These are phyloP conservation scores for Tapirus terrestris DNA, from an alignment of 2,113 vertebrate species.

Conservation along the genomic window DNA sequence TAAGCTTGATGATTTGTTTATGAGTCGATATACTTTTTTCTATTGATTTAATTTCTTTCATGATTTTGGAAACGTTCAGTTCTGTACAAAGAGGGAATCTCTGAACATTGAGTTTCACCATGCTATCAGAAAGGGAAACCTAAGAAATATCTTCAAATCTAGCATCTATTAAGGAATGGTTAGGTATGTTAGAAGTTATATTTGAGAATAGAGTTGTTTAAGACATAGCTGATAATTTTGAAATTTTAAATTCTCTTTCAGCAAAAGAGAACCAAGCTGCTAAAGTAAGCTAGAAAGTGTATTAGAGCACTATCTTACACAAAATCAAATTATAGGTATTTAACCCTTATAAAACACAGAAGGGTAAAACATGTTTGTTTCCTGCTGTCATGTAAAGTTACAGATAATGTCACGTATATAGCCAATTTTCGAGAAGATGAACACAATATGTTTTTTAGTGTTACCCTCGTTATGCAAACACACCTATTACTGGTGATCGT, in stretches of 20 bases:
- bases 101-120: neutral
- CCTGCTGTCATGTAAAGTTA: neutral
- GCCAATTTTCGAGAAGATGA: neutral
- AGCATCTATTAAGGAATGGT: neutral
- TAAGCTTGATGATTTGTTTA: neutral
- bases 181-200: neutral
- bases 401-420: neutral
- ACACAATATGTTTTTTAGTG: neutral
- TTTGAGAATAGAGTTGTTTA: neutral
- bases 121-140: neutral
- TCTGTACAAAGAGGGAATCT: neutral
- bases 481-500: neutral
- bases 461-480: neutral
- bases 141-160: neutral
- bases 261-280: neutral
- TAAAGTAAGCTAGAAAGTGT: neutral
- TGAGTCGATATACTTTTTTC: neutral
- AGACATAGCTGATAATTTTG: neutral
- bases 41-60: neutral
- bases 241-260: slow-evolving; percentile 29
- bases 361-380: neutral
- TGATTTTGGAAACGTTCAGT: neutral
- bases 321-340: slow-evolving; percentile 16
- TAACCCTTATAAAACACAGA: neutral
- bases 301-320: neutral